phyloP scores from a whole-genome alignment of 2,888 invertebrate species.

The Neuroscelio doddi region DNA sequence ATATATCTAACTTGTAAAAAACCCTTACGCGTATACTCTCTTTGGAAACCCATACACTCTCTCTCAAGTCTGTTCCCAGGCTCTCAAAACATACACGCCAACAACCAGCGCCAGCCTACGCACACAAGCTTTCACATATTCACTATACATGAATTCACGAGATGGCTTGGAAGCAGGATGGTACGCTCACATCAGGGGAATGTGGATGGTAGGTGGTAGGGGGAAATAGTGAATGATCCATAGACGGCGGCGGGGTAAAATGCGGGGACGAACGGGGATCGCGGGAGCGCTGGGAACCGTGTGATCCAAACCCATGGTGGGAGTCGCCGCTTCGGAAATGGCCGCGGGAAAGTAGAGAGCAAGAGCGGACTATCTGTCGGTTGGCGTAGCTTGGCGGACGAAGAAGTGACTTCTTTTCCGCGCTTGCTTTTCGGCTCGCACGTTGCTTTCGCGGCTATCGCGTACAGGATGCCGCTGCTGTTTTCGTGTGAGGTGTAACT shows the following conservation, averaged over 20 bases:
- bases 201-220: slow-evolving; percentile 53
- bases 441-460: neutral
- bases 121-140: neutral
- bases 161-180: slow-evolving; percentile 29
- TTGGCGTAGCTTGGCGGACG: slow-evolving; percentile 21
- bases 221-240: slow-evolving; percentile 69
- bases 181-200: slow-evolving; percentile 18
- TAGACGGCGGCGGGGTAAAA: slow-evolving; percentile 46
- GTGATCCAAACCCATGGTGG: slow-evolving; percentile 23
- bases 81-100: neutral
- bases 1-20: neutral
- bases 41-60: no score
- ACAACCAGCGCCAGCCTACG: neutral
- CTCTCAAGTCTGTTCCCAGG: neutral
- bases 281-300: slow-evolving; percentile 16
- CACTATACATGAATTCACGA: slow-evolving; percentile 16
- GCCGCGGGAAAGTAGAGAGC: slow-evolving; percentile 70
- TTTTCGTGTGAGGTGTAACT: neutral
- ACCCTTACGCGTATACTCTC: neutral
- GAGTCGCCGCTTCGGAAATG: slow-evolving; percentile 65
- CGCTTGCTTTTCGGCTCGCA: neutral
- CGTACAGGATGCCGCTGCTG: neutral
- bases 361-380: slow-evolving; percentile 54
- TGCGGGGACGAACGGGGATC: slow-evolving; percentile 22
- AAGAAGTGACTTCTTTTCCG: neutral